These are phyloP conservation scores for Caenorhabditis remanei DNA, from an alignment of 1,140 invertebrate species.

Conservation along the genomic window DNA sequence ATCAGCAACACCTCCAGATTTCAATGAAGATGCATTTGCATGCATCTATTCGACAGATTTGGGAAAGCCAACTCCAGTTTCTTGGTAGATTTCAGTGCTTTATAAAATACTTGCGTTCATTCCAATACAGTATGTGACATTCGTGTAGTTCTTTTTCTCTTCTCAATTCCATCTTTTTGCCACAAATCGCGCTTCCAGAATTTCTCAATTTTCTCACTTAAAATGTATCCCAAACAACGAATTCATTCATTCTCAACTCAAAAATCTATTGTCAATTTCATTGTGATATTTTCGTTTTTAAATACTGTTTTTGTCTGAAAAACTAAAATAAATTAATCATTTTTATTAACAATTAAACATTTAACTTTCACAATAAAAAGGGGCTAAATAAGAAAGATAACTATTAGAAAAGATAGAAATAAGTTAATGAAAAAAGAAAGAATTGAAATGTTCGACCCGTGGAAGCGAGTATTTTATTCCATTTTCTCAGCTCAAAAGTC, in stretches of 20 bases:
- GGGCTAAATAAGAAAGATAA: not conserved
- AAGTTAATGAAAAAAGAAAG: constrained; percentile 24
- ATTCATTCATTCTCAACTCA: not conserved
- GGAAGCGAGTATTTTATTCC: not conserved
- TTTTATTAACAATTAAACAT: constrained; percentile 5
- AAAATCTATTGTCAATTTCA: not conserved
- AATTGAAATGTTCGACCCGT: not conserved
- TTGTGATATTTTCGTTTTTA: constrained; percentile 1
- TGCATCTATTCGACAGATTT: constrained; percentile 37
- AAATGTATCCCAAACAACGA: constrained; percentile 15
- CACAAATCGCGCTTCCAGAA: not conserved
- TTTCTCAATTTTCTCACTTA: constrained; percentile 15
- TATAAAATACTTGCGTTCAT: not conserved
- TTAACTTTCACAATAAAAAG: not conserved
- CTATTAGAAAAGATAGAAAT: not conserved
- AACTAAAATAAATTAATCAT: constrained; percentile 4
- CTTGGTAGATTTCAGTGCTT: not conserved
- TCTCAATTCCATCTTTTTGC: not conserved
- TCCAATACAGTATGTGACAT: not conserved
- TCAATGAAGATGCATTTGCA: constrained; percentile 36
- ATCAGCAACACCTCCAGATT: constrained; percentile 29
- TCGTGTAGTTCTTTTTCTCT: constrained; percentile 15
- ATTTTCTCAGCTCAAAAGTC: constrained; percentile 71
- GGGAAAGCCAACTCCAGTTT: constrained; percentile 49
- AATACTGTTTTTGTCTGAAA: not conserved